Percentiles rank a stretch among this genome's conserved stretches.
Evolutionary conservation across 2,797 vertebrate species (phyloP).

Genomic region (Kryptolebias ocellatus): DNA sequence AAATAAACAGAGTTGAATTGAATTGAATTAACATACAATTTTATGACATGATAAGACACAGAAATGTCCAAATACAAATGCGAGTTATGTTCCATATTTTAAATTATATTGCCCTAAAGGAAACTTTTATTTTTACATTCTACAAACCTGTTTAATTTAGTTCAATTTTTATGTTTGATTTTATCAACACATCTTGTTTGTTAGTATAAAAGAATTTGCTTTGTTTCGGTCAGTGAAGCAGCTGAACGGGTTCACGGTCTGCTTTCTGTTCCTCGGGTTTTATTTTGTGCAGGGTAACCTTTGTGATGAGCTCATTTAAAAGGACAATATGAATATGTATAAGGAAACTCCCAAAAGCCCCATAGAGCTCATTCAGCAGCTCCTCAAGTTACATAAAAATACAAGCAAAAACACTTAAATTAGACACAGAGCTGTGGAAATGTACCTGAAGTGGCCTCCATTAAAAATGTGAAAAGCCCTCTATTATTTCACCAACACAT

Average conservation of each 20-base stretch:
- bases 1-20: no score
- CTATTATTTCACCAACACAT: slow-evolving; percentile 60
- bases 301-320: slow-evolving; percentile 3
- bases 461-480: slow-evolving; percentile 61
- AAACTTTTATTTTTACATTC: no score
- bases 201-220: no score
- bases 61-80: no score
- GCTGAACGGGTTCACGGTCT: background rate
- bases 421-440: slow-evolving; percentile 41
- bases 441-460: slow-evolving; percentile 68
- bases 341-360: slow-evolving; percentile 26
- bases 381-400: slow-evolving; percentile 29
- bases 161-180: no score
- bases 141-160: no score
- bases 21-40: no score
- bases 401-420: slow-evolving; percentile 43
- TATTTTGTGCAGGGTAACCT: slow-evolving; percentile 1
- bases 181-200: background rate
- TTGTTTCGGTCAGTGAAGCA: background rate
- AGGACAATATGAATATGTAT: slow-evolving; percentile 40
- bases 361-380: slow-evolving; percentile 16
- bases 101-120: no score
- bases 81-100: no score
- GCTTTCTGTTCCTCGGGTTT: background rate
- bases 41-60: no score